Percentiles rank a stretch among this genome's conserved stretches.
Evolutionary conservation across 2,888 invertebrate genomes (phyloP).

Genomic region (Gastracanthus pulcherrimus): DNA sequence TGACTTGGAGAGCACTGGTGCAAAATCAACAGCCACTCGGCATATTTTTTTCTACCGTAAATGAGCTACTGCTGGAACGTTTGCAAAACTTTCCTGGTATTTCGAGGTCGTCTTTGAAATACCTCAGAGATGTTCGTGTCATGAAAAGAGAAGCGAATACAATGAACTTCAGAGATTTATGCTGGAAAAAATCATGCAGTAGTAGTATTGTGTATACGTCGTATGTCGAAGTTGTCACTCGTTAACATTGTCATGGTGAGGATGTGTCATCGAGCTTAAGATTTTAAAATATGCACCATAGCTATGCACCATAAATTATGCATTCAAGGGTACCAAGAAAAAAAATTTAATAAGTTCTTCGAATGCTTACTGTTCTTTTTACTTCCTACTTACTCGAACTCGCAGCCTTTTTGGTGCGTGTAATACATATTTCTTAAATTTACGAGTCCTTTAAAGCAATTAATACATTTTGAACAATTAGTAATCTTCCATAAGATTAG

Average conservation of each 20-base stretch:
- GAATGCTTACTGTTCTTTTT: too few relatives aligned
- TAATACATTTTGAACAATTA: too few relatives aligned
- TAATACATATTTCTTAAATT: too few relatives aligned
- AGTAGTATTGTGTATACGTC: neutral
- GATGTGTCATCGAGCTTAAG: neutral
- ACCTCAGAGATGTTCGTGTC: neutral
- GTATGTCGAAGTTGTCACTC: neutral
- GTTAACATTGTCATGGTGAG: neutral
- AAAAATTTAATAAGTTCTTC: too few relatives aligned
- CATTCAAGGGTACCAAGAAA: too few relatives aligned
- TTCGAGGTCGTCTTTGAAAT: neutral
- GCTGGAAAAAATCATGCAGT: neutral
- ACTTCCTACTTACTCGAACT: too few relatives aligned
- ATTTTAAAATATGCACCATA: neutral
- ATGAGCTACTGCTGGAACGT: neutral
- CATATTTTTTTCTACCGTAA: neutral
- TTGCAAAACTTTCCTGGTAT: neutral
- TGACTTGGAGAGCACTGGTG: slow-evolving; percentile 7
- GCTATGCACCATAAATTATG: too few relatives aligned
- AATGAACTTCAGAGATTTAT: neutral
- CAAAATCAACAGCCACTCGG: neutral
- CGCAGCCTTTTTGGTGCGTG: too few relatives aligned
- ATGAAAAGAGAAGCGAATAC: neutral
- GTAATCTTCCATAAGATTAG: too few relatives aligned
- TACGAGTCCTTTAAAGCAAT: too few relatives aligned